These are phyloP conservation scores for Euplexia lucipara DNA, from an alignment of 2,888 invertebrate species.

Conservation along the genomic window DNA sequence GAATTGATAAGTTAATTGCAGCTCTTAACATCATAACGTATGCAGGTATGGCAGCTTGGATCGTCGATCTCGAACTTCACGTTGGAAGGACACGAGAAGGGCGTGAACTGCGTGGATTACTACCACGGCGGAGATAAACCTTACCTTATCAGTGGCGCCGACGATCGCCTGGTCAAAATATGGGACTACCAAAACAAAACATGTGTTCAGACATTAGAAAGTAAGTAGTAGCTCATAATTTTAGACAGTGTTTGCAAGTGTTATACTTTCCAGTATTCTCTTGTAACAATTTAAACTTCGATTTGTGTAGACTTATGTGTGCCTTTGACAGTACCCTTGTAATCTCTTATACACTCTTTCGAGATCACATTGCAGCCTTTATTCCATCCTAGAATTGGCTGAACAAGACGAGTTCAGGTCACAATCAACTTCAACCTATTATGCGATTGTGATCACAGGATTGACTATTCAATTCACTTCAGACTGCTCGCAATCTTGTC, in stretches of 20 bases:
- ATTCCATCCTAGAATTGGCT: neutral
- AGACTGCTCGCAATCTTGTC: neutral
- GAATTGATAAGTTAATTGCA: neutral
- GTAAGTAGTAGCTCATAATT: constrained; percentile 64
- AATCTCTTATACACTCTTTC: neutral
- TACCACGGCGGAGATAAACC: constrained; percentile 99
- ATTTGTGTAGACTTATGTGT: neutral
- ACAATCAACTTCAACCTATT: neutral
- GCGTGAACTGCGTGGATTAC: constrained; percentile 99
- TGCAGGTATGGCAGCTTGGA: constrained; percentile 98
- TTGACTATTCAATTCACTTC: neutral
- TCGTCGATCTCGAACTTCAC: constrained; percentile 99
- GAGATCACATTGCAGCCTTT: neutral
- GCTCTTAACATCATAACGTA: neutral
- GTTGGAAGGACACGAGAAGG: constrained; percentile 99
- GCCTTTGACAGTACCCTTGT: neutral
- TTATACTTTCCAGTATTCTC: too few relatives aligned
- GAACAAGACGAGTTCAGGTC: constrained; percentile 4
- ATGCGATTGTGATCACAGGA: neutral
- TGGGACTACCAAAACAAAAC: constrained; percentile 99
- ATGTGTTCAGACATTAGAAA: constrained; percentile 99
- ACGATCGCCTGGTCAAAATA: constrained; percentile 99
- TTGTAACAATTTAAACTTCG: too few relatives aligned
- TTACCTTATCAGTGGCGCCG: constrained; percentile 99
- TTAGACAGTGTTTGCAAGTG: too few relatives aligned